Evolutionary conservation across 2,113 vertebrate species (phyloP).

Genomic region (Phylloscopus trochilus): DNA sequence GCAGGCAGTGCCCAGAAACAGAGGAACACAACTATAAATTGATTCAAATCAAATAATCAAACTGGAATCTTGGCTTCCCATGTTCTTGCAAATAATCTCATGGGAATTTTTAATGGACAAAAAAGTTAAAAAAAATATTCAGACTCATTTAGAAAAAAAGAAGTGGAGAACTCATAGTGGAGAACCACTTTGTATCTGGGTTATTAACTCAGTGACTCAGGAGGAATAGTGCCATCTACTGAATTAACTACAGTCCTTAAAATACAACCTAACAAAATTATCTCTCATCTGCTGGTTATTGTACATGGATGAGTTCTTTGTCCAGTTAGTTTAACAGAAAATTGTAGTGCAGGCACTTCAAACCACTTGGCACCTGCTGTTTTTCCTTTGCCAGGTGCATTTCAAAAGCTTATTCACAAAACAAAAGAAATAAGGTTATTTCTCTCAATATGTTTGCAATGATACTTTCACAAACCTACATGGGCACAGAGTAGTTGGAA

Average conservation of each 20-base stretch:
- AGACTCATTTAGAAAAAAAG: not conserved
- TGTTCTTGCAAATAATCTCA: not conserved
- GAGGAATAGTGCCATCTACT: slow-evolving; percentile 58
- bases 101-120: not conserved
- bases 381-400: not conserved
- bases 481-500: not conserved
- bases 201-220: not conserved
- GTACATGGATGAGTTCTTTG: not conserved
- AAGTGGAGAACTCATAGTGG: not conserved
- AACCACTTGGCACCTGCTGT: not conserved
- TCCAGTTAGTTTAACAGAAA: not conserved
- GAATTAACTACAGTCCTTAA: not conserved
- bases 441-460: not conserved
- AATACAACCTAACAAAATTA: not conserved
- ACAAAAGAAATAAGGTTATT: not conserved
- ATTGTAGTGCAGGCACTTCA: not conserved
- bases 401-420: slow-evolving; percentile 24
- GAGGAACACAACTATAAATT: not conserved
- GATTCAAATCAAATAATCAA: not conserved
- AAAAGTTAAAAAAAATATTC: not conserved
- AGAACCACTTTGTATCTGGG: not conserved
- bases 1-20: not conserved
- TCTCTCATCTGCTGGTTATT: not conserved
- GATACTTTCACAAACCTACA: not conserved
- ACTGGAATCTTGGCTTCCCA: not conserved